Percentiles rank a stretch among this genome's conserved stretches.
phyloP scores from a whole-genome alignment of 2,113 vertebrate species.

The Hypomesus transpacificus region DNA sequence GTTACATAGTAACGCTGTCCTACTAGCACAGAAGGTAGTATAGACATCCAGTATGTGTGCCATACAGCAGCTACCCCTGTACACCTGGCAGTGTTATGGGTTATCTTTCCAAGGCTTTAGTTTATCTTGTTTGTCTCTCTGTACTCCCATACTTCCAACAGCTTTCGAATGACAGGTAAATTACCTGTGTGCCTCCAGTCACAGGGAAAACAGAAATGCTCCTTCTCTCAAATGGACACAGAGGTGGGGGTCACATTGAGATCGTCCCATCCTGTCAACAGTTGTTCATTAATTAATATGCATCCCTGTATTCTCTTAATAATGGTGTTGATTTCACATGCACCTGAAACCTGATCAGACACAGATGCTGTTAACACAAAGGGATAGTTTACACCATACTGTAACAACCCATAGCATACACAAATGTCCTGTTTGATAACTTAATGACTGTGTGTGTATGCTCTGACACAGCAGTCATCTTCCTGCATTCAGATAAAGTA shows the following conservation, averaged over 20 bases:
- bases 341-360: conserved; percentile 55
- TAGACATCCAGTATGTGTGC: conserved; percentile 11
- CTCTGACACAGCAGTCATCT: too few relatives aligned
- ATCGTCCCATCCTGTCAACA: conserved; percentile 22
- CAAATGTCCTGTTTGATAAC: neutral
- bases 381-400: neutral
- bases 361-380: neutral
- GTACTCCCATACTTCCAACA: conserved; percentile 43
- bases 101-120: conserved; percentile 28
- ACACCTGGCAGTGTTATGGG: conserved; percentile 28
- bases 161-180: conserved; percentile 48
- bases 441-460: too few relatives aligned
- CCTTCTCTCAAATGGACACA: conserved; percentile 10
- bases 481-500: too few relatives aligned
- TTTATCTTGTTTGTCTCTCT: conserved; percentile 59
- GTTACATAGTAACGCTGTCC: conserved; percentile 6
- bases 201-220: neutral
- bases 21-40: neutral
- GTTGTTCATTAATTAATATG: conserved; percentile 55
- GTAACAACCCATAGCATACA: neutral
- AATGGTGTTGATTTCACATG: conserved; percentile 53
- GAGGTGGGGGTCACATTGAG: conserved; percentile 6
- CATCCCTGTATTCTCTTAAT: conserved; percentile 48
- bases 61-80: neutral
- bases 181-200: conserved; percentile 34